A percentile compares a stretch with the other conserved stretches of the same genome.
These are phyloP conservation scores for Gonatopus flavifemur DNA, from an alignment of 1,140 invertebrate genomes.

Conservation along the genomic window DNA sequence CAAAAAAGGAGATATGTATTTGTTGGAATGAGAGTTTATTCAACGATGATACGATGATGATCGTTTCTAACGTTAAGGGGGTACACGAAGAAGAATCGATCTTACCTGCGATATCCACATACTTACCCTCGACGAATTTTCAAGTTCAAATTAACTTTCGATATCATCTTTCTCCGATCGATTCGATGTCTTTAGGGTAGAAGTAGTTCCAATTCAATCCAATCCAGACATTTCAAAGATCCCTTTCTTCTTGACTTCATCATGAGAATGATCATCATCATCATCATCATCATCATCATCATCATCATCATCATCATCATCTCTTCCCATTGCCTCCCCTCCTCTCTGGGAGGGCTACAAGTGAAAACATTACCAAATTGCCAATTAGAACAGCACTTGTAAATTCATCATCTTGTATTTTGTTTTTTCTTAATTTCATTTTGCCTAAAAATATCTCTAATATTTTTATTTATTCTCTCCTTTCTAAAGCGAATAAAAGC, in stretches of 20 bases:
- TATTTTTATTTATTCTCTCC: slow-evolving; percentile 6
- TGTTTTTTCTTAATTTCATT: slow-evolving; percentile 33
- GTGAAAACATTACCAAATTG: slow-evolving; percentile 59
- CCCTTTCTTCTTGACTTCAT: not conserved
- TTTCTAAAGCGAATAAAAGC: too few species aligned
- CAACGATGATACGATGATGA: too few species aligned
- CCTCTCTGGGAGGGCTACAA: slow-evolving; percentile 58
- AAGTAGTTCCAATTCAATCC: not conserved
- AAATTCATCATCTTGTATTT: slow-evolving; percentile 24
- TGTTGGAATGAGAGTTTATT: too few species aligned
- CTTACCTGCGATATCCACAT: too few species aligned
- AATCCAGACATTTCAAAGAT: slow-evolving; percentile 1
- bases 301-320: slow-evolving; percentile 30
- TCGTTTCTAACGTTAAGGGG: too few species aligned
- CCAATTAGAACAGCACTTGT: slow-evolving; percentile 51
- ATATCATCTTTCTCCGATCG: too few species aligned
- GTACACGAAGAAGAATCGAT: too few species aligned
- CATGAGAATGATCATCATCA: slow-evolving; percentile 14
- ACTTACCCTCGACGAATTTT: too few species aligned
- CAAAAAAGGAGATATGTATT: too few species aligned
- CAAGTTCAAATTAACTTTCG: too few species aligned
- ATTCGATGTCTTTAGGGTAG: too few species aligned
- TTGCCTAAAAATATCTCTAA: slow-evolving; percentile 22
- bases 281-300: slow-evolving; percentile 19
- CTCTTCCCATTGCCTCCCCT: slow-evolving; percentile 49